Base-by-base conservation (phyloP, 2,113 vertebrate genomes). In the Pygathrix nemaeus region DNA sequence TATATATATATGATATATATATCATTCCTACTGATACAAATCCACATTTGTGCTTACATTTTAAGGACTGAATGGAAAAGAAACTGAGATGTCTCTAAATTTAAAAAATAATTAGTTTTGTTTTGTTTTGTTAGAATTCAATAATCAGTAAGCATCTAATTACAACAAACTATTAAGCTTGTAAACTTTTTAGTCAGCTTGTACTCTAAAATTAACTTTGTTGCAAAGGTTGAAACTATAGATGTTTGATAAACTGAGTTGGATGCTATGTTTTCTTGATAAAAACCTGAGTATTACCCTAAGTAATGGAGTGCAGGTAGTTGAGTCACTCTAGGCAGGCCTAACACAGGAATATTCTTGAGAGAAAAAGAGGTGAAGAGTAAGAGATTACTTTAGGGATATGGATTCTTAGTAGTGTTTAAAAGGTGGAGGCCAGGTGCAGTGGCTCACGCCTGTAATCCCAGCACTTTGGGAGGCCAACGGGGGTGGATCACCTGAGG, bases 161-260 rank as follows among this genome's bases (percentile, higher is more conserved):
- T 88, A 61, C 8, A 83, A 72, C 38, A 85, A 16, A 84, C 38
- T 87, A 76, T 52, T 76, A 89, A 86, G 43, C 0, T 82, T 57
- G 1, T n/a, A 57, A 72, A 25, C 3, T 87, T 90, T 92, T 90
- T 72, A 91, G 40, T 83, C n/a, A 81, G 9, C 72, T 87, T 87
- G 95, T 61, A 59, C 32, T 89, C n/a, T 94, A 72, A 72, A 94
- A 57, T 83, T 90, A 64, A 81, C 78, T 70, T 94, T 35, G 59
- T 84, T 88, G 5, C 6, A n/a, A 70, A 83, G 18, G 45, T 48
- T 70, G 59, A 90, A 72, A 61, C 3, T 75, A 23, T 16, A 32
- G 27, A 35, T 86, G 18, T 30, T 91, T 85, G 75, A 52, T 66
- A 72, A 86, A 76, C 57, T 80, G 80, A 90, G 7, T 80, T 92